Conservation (phyloP, 2,888 invertebrate species). For the Philhelius pedissequus region DNA sequence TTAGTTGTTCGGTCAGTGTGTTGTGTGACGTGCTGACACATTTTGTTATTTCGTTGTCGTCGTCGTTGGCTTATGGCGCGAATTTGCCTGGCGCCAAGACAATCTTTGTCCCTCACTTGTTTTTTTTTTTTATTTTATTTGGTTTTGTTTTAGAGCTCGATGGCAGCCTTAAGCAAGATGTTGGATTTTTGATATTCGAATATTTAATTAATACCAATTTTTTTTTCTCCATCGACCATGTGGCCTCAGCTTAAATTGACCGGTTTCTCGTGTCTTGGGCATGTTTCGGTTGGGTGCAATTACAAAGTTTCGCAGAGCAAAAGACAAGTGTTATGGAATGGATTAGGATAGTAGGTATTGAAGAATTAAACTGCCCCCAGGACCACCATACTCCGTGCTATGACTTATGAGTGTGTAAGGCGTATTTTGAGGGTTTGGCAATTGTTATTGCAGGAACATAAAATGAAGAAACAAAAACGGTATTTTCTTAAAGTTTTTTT, state of each 20-base stretch:
- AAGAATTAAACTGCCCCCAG: constrained; percentile 39
- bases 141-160: neutral
- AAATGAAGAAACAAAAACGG: neutral
- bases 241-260: constrained; percentile 30
- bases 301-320: neutral
- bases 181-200: constrained; percentile 48
- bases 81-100: constrained; percentile 54
- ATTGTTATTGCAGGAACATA: constrained; percentile 44
- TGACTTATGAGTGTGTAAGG: constrained; percentile 30
- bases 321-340: constrained; percentile 16
- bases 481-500: neutral
- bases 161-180: constrained; percentile 23
- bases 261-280: constrained; percentile 40
- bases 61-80: neutral
- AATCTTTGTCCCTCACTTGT: neutral
- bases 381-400: constrained; percentile 24
- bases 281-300: constrained; percentile 3
- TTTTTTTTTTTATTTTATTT: too few species aligned
- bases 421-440: constrained; percentile 51
- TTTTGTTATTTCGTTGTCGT: constrained; percentile 38
- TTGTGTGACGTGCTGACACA: constrained; percentile 57
- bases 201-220: constrained; percentile 55
- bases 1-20: constrained; percentile 12
- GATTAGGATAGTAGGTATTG: neutral
- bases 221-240: neutral